A percentile compares a stretch with the other conserved stretches of the same genome.
phyloP scores from a whole-genome alignment of 2,888 invertebrate species.

The Aproaerema taeniolella region DNA sequence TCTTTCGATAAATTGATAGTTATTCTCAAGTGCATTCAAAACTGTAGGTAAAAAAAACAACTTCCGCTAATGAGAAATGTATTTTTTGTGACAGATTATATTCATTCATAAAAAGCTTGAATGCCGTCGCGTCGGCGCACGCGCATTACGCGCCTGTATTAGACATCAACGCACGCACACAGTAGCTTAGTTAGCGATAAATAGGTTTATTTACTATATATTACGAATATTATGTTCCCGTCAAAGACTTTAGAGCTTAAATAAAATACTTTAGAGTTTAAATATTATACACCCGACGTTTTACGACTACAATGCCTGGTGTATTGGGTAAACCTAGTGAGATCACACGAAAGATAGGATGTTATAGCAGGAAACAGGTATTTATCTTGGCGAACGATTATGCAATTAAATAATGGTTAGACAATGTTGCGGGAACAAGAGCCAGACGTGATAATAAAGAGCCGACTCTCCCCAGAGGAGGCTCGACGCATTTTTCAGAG shows the following conservation, averaged over 20 bases:
- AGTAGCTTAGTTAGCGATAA: too few relatives aligned
- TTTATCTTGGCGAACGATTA: conserved; percentile 27
- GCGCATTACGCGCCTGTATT: conserved; percentile 34
- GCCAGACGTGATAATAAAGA: conserved; percentile 30
- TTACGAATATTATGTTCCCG: not conserved
- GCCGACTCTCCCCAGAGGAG: conserved; percentile 31
- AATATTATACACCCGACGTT: too few relatives aligned
- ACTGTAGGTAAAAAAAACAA: conserved; percentile 3
- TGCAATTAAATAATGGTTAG: conserved; percentile 60
- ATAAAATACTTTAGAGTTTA: too few relatives aligned
- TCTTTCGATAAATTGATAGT: too few relatives aligned
- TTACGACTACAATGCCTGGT: too few relatives aligned
- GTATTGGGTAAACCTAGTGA: too few relatives aligned
- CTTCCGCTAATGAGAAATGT: conserved; percentile 9
- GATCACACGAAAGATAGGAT: too few relatives aligned
- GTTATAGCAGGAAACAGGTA: conserved; percentile 9
- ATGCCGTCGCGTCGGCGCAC: conserved; percentile 29
- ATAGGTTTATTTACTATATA: too few relatives aligned
- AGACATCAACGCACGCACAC: conserved; percentile 42
- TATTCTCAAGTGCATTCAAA: too few relatives aligned
- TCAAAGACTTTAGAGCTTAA: not conserved
- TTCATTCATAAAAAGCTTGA: conserved; percentile 35
- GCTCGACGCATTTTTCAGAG: conserved; percentile 40
- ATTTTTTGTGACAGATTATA: conserved; percentile 33
- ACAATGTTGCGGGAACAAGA: conserved; percentile 43